Evolutionary conservation across 2,113 vertebrate species (phyloP), one percentile per base, ranked within the genome.

Genomic region (Nycticryphes semicollaris): DNA sequence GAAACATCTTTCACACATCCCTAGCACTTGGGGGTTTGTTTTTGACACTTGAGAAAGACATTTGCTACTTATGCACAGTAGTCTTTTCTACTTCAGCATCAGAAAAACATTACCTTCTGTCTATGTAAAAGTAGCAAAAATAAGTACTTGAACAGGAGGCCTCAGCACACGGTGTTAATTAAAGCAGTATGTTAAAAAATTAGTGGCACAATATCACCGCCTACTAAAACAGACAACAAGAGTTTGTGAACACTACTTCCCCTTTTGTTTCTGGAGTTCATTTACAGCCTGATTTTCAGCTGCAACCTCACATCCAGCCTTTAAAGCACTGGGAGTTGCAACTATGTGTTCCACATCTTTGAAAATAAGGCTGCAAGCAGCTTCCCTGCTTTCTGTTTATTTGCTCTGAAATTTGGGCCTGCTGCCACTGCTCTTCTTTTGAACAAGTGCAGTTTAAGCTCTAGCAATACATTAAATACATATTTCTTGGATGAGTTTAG

Each of bases 161-260:
- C 73, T 76, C 72, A 62, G 87, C 53, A 96, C 95, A 89, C 7
- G 68, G 77, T 89, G 89, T 78, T 95, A 97, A 97, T 95, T 95
- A 92, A 97, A 93, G 54, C 82, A 85, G 64, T 59, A 68, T 69
- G 57, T 84, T 85, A 90, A 90, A 89, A 91, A 86, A 90, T 50
- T 63, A 92, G 91, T 86, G 67, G 48, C 87, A 96, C 41, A 93
- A 88, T 87, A 93, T 77, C 86, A 94, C 96, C 13, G 2, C 77
- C 85, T 57, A 95, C 87, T 62, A 64, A 82, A 90, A 67, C 37
- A 87, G 86, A 94, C 74, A 85, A 77, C 54, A 74, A 70, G 62
- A 62, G 68, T 31, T 86, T 87, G 43, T 67, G 75, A 84, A 60
- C 17, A 27, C 14, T n/a, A 37, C 69, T 79, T 73, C 41, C 56